phyloP scores from a whole-genome alignment of 2,888 invertebrate genomes.

The Leucozona laternaria region DNA sequence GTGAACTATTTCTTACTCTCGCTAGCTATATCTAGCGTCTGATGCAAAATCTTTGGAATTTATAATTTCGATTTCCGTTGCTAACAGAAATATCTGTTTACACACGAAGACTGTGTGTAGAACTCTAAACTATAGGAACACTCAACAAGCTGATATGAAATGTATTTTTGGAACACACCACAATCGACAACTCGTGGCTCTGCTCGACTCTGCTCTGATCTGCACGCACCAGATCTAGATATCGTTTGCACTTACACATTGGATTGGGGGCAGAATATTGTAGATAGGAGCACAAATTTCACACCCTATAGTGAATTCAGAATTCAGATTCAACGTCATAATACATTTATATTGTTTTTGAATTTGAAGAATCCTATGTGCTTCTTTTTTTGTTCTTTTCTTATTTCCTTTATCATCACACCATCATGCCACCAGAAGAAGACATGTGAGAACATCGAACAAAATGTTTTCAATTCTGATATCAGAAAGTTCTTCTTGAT shows the following conservation, averaged over 20 bases:
- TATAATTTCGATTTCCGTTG: slow-evolving; percentile 55
- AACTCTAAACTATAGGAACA: no score
- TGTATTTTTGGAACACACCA: slow-evolving; percentile 47
- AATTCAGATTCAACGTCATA: slow-evolving; percentile 26
- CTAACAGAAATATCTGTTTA: slow-evolving; percentile 54
- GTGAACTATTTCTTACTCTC: neutral
- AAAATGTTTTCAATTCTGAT: slow-evolving; percentile 21
- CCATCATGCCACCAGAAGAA: neutral
- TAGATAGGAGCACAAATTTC: neutral
- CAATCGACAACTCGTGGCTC: neutral
- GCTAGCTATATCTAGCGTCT: slow-evolving; percentile 27
- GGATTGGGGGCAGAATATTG: neutral
- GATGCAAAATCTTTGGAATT: slow-evolving; percentile 53
- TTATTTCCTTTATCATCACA: neutral
- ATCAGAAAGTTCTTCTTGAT: slow-evolving; percentile 8
- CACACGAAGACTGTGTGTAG: slow-evolving; percentile 10
- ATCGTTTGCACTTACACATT: slow-evolving; percentile 54
- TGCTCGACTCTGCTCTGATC: neutral
- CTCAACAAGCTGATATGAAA: slow-evolving; percentile 23
- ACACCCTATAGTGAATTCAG: slow-evolving; percentile 8
- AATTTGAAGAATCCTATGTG: slow-evolving; percentile 31
- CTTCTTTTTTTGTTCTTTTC: slow-evolving; percentile 10
- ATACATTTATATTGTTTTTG: slow-evolving; percentile 20
- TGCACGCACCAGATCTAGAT: slow-evolving; percentile 44
- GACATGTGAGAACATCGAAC: slow-evolving; percentile 21